phyloP scores from a whole-genome alignment of 2,888 invertebrate species.

The Pyrrhia umbra region DNA sequence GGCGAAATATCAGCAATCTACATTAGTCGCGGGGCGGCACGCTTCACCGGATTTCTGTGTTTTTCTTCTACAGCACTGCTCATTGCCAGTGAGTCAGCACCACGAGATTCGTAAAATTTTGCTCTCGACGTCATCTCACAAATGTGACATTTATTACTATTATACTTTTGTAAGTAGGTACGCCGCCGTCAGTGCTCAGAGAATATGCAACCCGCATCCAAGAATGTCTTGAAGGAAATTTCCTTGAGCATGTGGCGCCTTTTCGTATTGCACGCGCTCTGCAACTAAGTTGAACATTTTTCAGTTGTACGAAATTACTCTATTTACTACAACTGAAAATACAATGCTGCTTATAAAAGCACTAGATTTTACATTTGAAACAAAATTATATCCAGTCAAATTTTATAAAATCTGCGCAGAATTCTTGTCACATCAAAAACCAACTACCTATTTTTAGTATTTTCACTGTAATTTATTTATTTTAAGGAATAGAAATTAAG shows the following conservation, averaged over 20 bases:
- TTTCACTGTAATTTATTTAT: not conserved
- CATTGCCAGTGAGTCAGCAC: constrained; percentile 52
- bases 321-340: constrained; percentile 54
- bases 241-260: constrained; percentile 51
- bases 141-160: constrained; percentile 68
- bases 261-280: constrained; percentile 47
- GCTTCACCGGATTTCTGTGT: constrained; percentile 39
- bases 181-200: constrained; percentile 45
- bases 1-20: constrained; percentile 66
- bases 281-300: constrained; percentile 59
- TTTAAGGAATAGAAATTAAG: not conserved
- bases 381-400: too few species aligned
- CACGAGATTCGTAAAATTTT: constrained; percentile 48
- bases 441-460: too few species aligned
- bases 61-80: constrained; percentile 54
- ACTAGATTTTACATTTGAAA: too few species aligned
- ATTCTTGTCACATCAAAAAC: too few species aligned
- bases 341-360: constrained; percentile 32
- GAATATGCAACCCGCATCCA: constrained; percentile 60
- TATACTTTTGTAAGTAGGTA: constrained; percentile 53
- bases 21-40: constrained; percentile 54
- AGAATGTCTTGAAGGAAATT: constrained; percentile 58
- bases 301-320: constrained; percentile 61
- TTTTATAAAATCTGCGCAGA: not conserved
- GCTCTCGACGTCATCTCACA: constrained; percentile 44